Conservation (phyloP, 2,797 vertebrate genomes). For the Falco berigora region DNA sequence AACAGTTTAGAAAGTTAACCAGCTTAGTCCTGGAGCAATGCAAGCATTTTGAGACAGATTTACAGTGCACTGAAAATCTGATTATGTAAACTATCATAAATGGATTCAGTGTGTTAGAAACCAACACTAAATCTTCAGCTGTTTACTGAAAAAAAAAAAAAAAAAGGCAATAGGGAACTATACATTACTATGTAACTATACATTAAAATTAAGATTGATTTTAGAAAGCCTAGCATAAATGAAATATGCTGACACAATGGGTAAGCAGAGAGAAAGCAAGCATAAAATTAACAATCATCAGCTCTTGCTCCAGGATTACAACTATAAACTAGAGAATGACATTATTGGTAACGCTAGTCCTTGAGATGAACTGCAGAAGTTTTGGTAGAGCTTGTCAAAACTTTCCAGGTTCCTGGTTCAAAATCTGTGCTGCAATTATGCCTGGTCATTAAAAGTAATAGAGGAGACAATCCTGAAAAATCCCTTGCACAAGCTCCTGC, state of each 20-base stretch:
- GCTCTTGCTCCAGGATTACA: not conserved
- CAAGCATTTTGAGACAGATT: conserved; percentile 22
- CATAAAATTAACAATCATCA: conserved; percentile 40
- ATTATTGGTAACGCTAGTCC: conserved; percentile 22
- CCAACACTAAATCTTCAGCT: conserved; percentile 41
- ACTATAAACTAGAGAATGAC: conserved; percentile 36
- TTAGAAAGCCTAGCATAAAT: not conserved
- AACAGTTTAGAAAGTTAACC: conserved; percentile 19
- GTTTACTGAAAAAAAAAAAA: conserved; percentile 12
- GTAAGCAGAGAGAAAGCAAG: conserved; percentile 30
- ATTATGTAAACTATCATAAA: conserved; percentile 50
- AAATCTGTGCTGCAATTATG: not conserved
- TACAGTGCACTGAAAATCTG: conserved; percentile 36
- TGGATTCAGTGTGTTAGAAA: conserved; percentile 21
- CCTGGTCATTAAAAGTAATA: not conserved
- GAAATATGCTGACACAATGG: conserved; percentile 47
- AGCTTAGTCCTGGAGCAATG: conserved; percentile 1
- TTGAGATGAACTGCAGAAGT: conserved; percentile 30
- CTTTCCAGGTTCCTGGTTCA: not conserved
- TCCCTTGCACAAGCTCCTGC: not conserved
- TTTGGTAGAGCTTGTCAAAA: not conserved
- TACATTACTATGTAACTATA: conserved; percentile 25
- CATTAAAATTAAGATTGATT: conserved; percentile 51
- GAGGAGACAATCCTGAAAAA: not conserved
- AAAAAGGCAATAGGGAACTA: not conserved